Conservation (phyloP, 2,888 invertebrate species). For the Hemicrepidius hirtus region DNA sequence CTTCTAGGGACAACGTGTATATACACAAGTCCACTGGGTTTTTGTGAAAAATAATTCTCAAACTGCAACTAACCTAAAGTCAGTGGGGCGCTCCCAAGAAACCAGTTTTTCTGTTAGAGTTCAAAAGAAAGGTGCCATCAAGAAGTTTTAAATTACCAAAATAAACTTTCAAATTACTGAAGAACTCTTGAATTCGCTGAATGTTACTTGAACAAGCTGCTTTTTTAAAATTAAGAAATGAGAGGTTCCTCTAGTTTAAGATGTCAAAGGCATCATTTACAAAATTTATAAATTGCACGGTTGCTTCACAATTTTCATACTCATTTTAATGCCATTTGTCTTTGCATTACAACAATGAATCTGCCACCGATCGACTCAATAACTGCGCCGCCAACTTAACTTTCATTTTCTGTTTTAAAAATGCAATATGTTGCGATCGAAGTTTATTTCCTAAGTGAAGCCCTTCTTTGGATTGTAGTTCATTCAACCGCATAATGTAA, state of each 20-base stretch:
- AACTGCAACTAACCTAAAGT: too few relatives aligned
- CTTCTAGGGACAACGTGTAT: too few relatives aligned
- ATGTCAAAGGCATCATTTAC: slow-evolving; percentile 59
- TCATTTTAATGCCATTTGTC: slow-evolving; percentile 51
- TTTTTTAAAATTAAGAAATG: slow-evolving; percentile 46
- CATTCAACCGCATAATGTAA: slow-evolving; percentile 38
- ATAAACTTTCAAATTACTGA: slow-evolving; percentile 16
- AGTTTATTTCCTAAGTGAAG: slow-evolving; percentile 53
- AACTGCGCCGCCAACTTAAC: slow-evolving; percentile 28
- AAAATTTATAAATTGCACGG: slow-evolving; percentile 54
- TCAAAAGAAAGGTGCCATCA: background rate
- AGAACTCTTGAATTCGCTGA: background rate
- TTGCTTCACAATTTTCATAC: slow-evolving; percentile 54
- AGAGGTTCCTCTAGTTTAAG: slow-evolving; percentile 56
- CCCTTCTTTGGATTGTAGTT: slow-evolving; percentile 48
- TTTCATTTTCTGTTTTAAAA: slow-evolving; percentile 46
- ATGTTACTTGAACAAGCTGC: slow-evolving; percentile 41
- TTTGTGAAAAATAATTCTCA: too few relatives aligned
- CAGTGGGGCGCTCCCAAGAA: too few relatives aligned
- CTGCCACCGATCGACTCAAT: slow-evolving; percentile 47
- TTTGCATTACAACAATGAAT: slow-evolving; percentile 56
- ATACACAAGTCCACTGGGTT: too few relatives aligned
- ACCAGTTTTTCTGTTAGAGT: slow-evolving; percentile 39
- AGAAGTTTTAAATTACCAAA: too few relatives aligned
- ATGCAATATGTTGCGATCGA: slow-evolving; percentile 43